Percentiles rank a stretch among this genome's conserved stretches.
phyloP scores from a whole-genome alignment of 2,113 vertebrate genomes.

The Otocyon megalotis region DNA sequence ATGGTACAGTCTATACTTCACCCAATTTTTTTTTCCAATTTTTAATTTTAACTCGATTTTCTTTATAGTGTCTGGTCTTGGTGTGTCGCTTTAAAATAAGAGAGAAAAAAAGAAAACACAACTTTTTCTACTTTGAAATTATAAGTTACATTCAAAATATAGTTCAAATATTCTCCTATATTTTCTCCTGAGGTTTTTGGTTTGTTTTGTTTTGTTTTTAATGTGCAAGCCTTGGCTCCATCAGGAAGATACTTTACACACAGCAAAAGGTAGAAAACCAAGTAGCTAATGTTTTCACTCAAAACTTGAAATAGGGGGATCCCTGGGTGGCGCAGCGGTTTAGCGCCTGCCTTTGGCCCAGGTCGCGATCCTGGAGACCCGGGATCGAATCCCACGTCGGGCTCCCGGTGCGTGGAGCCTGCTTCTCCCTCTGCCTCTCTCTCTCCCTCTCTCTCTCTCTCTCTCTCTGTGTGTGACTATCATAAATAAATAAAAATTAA shows the following conservation, averaged over 20 bases:
- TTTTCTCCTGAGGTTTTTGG: neutral
- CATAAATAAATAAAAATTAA: too few relatives aligned
- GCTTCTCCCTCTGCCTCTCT: too few relatives aligned
- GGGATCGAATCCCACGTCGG: too few relatives aligned
- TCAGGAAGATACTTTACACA: neutral
- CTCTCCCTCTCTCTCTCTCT: too few relatives aligned
- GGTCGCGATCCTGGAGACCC: too few relatives aligned
- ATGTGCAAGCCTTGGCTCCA: neutral
- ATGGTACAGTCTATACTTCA: neutral
- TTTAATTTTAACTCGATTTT: neutral
- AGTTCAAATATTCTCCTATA: neutral
- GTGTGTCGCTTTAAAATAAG: neutral
- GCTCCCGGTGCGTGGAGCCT: too few relatives aligned
- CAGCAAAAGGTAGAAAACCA: neutral
- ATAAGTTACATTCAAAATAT: neutral
- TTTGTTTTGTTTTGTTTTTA: neutral
- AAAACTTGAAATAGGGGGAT: neutral
- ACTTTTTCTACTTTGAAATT: neutral
- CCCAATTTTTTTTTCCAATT: neutral
- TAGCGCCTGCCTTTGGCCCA: too few relatives aligned
- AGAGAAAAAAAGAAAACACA: too few relatives aligned
- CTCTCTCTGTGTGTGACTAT: too few relatives aligned
- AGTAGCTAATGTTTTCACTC: neutral
- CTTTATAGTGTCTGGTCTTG: neutral
- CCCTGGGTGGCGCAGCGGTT: too few relatives aligned